A percentile compares a stretch with the other conserved stretches of the same genome.
phyloP scores from a whole-genome alignment of 2,797 vertebrate genomes.

The Brachyrhaphis roseni region DNA sequence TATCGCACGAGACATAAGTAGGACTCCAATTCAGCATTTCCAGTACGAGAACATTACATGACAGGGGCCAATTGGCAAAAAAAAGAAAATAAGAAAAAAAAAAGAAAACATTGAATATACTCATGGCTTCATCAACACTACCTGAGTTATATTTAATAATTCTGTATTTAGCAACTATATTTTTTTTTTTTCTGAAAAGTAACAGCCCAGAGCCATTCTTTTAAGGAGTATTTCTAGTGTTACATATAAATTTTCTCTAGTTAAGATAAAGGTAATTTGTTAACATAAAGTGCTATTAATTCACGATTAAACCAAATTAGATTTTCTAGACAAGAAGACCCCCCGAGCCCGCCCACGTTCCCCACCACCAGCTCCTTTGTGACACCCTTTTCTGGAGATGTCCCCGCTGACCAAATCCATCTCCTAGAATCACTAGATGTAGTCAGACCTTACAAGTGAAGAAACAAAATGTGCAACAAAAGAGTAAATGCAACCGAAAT shows the following conservation, averaged over 20 bases:
- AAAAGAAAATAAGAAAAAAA: conserved; percentile 32
- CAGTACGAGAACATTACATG: conserved; percentile 56
- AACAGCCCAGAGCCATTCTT: conserved; percentile 82
- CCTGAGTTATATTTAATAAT: conserved; percentile 81
- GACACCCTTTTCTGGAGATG: conserved; percentile 55
- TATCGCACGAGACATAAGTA: conserved; percentile 42
- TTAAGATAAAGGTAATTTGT: conserved; percentile 77
- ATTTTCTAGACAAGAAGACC: conserved; percentile 31
- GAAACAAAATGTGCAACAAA: conserved; percentile 42
- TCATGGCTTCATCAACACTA: conserved; percentile 84
- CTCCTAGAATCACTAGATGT: conserved; percentile 53
- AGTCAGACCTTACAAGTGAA: conserved; percentile 32
- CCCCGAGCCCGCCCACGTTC: background rate
- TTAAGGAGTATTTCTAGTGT: conserved; percentile 72
- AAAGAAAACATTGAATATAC: conserved; percentile 64
- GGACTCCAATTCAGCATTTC: conserved; percentile 59
- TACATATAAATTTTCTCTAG: conserved; percentile 77
- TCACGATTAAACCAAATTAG: conserved; percentile 74
- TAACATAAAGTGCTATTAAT: conserved; percentile 85
- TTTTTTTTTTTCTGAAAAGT: conserved; percentile 63
- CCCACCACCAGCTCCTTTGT: background rate
- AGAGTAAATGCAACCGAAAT: conserved; percentile 36
- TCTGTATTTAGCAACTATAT: conserved; percentile 68
- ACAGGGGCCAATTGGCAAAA: conserved; percentile 59
- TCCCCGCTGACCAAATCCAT: conserved; percentile 58